These are phyloP conservation scores for Aplysina aerophoba DNA, from an alignment of 37 sponge, comb jelly and placozoan species.

Conservation along the genomic window DNA sequence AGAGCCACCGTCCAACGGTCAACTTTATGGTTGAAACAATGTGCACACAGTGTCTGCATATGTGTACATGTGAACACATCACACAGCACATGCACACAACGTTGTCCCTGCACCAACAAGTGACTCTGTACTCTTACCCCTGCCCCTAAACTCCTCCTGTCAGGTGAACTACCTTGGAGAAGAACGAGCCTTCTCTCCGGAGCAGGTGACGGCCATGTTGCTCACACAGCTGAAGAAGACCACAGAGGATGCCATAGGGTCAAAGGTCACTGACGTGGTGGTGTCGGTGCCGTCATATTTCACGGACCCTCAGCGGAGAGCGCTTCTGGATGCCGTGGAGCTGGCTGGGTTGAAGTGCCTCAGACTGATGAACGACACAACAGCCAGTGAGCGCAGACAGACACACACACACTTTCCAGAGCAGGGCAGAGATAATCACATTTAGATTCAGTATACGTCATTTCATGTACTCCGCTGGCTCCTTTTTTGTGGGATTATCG, in stretches of 20 bases:
- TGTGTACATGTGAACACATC: neutral
- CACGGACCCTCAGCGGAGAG: constrained; percentile 92
- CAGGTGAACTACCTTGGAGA: constrained; percentile 78
- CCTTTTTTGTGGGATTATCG: no score
- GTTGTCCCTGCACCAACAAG: neutral
- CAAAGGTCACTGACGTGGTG: constrained; percentile 90
- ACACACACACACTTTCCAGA: no score
- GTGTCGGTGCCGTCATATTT: constrained; percentile 95
- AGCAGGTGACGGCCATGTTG: constrained; percentile 82
- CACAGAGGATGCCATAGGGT: constrained; percentile 76
- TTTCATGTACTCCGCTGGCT: no score
- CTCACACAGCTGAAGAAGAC: constrained; percentile 81
- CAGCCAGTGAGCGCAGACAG: constrained; percentile 61
- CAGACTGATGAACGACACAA: constrained; percentile 94
- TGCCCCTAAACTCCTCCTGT: neutral
- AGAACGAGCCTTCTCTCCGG: constrained; percentile 67
- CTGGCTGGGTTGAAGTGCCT: constrained; percentile 91
- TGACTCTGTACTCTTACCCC: neutral
- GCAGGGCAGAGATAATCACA: no score
- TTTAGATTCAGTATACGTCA: no score
- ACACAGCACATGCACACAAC: neutral
- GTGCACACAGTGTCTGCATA: neutral
- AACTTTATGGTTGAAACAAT: constrained; percentile 2
- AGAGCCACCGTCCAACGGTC: neutral
- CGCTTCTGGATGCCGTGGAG: constrained; percentile 83